Evolutionary conservation across 1,140 invertebrate species (phyloP).

Genomic region (Papilio helenus): DNA sequence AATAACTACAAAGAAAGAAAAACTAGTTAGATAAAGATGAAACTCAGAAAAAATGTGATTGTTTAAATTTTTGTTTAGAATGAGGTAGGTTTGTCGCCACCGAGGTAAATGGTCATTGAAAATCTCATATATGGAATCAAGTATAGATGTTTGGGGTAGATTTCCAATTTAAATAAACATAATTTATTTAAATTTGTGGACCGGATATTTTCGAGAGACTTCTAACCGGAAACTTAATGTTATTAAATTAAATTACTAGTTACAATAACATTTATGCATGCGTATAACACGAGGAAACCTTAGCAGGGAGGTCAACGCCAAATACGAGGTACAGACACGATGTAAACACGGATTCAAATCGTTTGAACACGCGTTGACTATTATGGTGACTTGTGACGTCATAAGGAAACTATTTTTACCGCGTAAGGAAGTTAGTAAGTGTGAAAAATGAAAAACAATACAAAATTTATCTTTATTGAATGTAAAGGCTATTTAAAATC

Average conservation of each 20-base stretch:
- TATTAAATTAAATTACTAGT: slow-evolving; percentile 13
- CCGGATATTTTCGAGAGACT: not conserved
- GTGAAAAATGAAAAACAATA: not conserved
- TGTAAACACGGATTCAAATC: slow-evolving; percentile 12
- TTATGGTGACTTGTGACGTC: slow-evolving; percentile 19
- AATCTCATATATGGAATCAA: not conserved
- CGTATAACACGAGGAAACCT: slow-evolving; percentile 21
- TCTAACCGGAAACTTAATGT: not conserved
- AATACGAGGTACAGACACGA: slow-evolving; percentile 15
- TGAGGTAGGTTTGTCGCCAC: not conserved
- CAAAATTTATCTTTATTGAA: too few species aligned
- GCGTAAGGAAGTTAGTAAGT: not conserved
- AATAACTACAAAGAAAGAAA: too few species aligned
- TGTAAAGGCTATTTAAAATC: too few species aligned
- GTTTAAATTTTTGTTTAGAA: too few species aligned
- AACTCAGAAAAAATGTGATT: too few species aligned
- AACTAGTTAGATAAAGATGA: too few species aligned
- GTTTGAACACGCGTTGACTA: not conserved
- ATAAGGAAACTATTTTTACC: not conserved
- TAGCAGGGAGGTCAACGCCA: slow-evolving; percentile 28
- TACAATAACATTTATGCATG: slow-evolving; percentile 16
- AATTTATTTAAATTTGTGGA: not conserved
- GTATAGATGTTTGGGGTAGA: too few species aligned
- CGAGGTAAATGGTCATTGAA: not conserved
- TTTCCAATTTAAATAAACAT: not conserved